Base-by-base conservation (phyloP, 2,797 vertebrate species). In the Tenualosa ilisha region DNA sequence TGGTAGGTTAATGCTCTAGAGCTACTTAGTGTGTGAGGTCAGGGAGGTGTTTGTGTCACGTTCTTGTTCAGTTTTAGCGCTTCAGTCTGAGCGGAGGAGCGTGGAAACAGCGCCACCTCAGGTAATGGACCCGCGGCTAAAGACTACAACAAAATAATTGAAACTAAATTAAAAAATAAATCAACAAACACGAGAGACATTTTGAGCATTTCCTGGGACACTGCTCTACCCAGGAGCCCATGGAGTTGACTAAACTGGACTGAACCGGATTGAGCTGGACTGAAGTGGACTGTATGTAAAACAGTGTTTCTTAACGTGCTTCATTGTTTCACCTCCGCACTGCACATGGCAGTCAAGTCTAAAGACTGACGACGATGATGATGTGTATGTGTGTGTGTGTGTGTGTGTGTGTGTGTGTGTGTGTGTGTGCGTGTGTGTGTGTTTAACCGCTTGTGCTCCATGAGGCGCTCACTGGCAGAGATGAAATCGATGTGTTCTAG, bases 1-100 rank as follows among this genome's bases (percentile, higher is more conserved):
- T 83, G 92, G 93, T 95, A 93, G 84, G 85, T 87, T 88, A 90
- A 82, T 87, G 84, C 85, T 93, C 86, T 90, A 91, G 91, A 88
- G 12, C 65, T 72, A 15, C 65, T 72, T 15, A 31, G 15, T 37
- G 31, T 37, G 24, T 93, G 90, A 91, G 91, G 91, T 87, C 89
- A 91, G 89, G 65, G 37, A 26, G 65, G 31, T 72, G 65, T 72
- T 72, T 72, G 65, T 72, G 65, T 72, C 31, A 72, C 37, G 65
- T 72, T 31, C n/a, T 72, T 72, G 65, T 72, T 72, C n/a, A 72
- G 46, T 40, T 72, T 72, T 72, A 72, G 65, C 12, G 65, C 65
- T 72, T 72, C 65, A 13, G 13, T 31, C 26, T 65, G 61, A 65
- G 61, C 61, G 3, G 65, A 37, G 13, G 26, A 72, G 31, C 13